Evolutionary conservation across 2,888 invertebrate genomes (phyloP).

Genomic region (Pristionchus japonicus): DNA sequence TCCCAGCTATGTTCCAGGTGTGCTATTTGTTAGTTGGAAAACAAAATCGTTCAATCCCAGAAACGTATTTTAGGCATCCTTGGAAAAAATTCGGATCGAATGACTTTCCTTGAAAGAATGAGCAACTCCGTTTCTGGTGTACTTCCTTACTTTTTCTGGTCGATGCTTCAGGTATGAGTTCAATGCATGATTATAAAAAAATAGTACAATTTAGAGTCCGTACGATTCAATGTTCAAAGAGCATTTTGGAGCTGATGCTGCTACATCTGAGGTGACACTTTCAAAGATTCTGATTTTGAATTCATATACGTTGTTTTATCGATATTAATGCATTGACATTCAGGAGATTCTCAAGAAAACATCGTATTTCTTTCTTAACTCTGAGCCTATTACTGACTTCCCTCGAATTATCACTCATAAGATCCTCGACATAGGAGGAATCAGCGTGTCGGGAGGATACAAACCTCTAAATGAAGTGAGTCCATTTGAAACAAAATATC

Average conservation of each 20-base stretch:
- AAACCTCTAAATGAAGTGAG: constrained; percentile 32
- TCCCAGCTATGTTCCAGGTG: constrained; percentile 40
- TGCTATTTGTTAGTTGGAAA: neutral
- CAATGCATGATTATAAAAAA: neutral
- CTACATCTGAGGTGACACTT: neutral
- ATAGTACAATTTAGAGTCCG: neutral
- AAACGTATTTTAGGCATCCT: neutral
- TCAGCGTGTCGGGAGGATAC: constrained; percentile 19
- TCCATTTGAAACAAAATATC: neutral
- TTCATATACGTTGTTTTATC: no score
- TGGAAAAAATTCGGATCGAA: neutral
- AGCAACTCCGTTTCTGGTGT: neutral
- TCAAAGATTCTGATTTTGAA: neutral
- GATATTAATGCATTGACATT: neutral
- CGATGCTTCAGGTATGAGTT: neutral
- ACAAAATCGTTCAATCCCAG: neutral
- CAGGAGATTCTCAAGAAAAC: constrained; percentile 2
- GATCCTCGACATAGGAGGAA: constrained; percentile 44
- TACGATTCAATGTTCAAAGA: neutral
- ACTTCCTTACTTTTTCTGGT: neutral
- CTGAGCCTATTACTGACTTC: constrained; percentile 43
- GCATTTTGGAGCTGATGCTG: neutral
- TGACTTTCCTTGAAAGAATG: constrained; percentile 30
- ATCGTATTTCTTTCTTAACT: constrained; percentile 33
- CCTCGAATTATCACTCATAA: constrained; percentile 32